A percentile compares a stretch with the other conserved stretches of the same genome.
These are phyloP conservation scores for Penaeus monodon DNA, from an alignment of 2,888 invertebrate genomes.

Conservation along the genomic window DNA sequence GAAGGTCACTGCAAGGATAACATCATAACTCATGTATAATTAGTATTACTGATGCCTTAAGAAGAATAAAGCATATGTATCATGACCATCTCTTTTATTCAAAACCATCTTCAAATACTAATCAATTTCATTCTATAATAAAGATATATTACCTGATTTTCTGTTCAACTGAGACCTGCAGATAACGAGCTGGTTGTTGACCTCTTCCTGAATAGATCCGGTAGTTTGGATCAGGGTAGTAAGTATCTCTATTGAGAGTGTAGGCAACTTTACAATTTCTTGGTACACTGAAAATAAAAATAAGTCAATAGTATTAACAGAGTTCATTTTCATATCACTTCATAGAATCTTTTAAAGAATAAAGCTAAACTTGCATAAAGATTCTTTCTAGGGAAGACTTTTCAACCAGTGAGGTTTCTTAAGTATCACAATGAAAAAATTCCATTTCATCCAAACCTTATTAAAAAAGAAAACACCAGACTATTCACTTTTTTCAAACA, in stretches of 20 bases:
- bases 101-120: background rate
- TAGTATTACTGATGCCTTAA: too few relatives aligned
- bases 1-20: constrained; percentile 4
- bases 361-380: too few relatives aligned
- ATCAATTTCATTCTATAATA: background rate
- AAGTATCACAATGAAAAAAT: too few relatives aligned
- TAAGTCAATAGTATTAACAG: background rate
- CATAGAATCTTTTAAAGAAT: too few relatives aligned
- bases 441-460: too few relatives aligned
- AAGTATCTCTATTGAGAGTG: constrained; percentile 78
- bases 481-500: too few relatives aligned
- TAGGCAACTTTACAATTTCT: constrained; percentile 78
- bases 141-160: constrained; percentile 38
- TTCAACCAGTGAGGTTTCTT: too few relatives aligned
- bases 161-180: constrained; percentile 63
- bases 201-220: constrained; percentile 75
- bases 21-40: background rate
- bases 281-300: constrained; percentile 74
- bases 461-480: too few relatives aligned
- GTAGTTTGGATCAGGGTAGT: constrained; percentile 83
- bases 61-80: too few relatives aligned
- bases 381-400: too few relatives aligned
- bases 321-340: too few relatives aligned
- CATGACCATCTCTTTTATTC: too few relatives aligned
- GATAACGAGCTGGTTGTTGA: constrained; percentile 34